phyloP scores from a whole-genome alignment of 2,113 vertebrate species.

The Aspidoscelis tigris region DNA sequence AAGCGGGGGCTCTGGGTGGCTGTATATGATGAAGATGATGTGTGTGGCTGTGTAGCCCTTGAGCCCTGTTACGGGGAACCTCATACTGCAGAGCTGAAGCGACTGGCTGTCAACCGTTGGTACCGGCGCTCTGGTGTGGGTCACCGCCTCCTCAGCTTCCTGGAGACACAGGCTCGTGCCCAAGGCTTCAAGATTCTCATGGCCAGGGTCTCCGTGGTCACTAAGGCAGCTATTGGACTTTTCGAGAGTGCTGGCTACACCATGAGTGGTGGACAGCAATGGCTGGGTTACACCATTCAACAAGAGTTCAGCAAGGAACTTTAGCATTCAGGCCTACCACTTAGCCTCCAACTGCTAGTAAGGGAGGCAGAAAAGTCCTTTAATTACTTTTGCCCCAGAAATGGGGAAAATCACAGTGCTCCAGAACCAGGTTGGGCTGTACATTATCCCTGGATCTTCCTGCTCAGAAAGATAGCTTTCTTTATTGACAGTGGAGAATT shows the following conservation, averaged over 20 bases:
- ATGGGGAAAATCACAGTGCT: background rate
- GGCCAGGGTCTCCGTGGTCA: conserved; percentile 75
- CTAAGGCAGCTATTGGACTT: conserved; percentile 76
- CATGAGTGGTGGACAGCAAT: conserved; percentile 65
- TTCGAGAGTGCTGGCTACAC: conserved; percentile 80
- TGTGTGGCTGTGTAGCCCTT: conserved; percentile 83
- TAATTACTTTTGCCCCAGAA: background rate
- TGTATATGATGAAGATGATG: conserved; percentile 78
- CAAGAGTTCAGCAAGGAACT: conserved; percentile 83
- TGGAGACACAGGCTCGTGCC: conserved; percentile 76
- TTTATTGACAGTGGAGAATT: background rate
- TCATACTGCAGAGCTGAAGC: conserved; percentile 75
- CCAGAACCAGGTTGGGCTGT: background rate
- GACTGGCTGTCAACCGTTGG: conserved; percentile 82
- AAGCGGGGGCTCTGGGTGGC: conserved; percentile 82
- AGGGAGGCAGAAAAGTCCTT: background rate
- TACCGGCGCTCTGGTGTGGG: conserved; percentile 83
- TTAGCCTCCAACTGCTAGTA: background rate
- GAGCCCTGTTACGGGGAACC: conserved; percentile 56
- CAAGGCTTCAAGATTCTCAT: conserved; percentile 68
- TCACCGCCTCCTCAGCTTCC: conserved; percentile 69
- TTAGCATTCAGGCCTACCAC: conserved; percentile 45
- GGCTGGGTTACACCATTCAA: conserved; percentile 78
- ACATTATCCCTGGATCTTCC: background rate
- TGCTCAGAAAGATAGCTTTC: background rate